phyloP scores from a whole-genome alignment of 2,113 vertebrate genomes.

The Sigmodon hispidus region DNA sequence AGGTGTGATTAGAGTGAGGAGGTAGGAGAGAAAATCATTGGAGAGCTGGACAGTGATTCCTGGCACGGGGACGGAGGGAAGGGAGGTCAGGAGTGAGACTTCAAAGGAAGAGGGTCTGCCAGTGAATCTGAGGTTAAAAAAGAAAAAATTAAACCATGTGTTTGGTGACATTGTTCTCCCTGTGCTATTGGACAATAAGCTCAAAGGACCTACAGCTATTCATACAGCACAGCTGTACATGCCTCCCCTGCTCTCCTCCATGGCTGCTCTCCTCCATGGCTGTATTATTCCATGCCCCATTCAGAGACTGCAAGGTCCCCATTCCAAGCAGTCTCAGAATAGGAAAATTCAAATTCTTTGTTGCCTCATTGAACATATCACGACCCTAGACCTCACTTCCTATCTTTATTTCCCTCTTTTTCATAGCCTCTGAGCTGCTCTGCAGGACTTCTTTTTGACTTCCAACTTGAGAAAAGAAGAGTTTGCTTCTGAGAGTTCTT shows the following conservation, averaged over 20 bases:
- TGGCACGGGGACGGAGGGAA: neutral
- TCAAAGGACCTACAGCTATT: neutral
- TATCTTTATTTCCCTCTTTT: neutral
- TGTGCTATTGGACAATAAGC: neutral
- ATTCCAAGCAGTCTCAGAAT: neutral
- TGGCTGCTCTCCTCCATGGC: neutral
- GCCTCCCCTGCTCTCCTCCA: neutral
- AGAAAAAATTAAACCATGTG: neutral
- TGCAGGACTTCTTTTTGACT: neutral
- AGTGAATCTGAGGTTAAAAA: neutral
- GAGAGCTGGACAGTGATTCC: neutral
- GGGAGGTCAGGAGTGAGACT: neutral
- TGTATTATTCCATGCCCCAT: neutral
- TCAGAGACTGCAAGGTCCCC: neutral
- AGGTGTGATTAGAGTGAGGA: neutral
- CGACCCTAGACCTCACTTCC: neutral
- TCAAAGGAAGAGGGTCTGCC: neutral
- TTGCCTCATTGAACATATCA: neutral
- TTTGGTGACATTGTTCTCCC: neutral
- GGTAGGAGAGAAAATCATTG: neutral
- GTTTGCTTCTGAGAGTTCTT: neutral
- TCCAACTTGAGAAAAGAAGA: neutral
- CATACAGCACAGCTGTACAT: neutral
- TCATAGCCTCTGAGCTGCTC: neutral
- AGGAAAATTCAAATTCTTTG: constrained; percentile 32